Base-by-base conservation (phyloP, 2,113 vertebrate species). In the Heterochromis multidens region DNA sequence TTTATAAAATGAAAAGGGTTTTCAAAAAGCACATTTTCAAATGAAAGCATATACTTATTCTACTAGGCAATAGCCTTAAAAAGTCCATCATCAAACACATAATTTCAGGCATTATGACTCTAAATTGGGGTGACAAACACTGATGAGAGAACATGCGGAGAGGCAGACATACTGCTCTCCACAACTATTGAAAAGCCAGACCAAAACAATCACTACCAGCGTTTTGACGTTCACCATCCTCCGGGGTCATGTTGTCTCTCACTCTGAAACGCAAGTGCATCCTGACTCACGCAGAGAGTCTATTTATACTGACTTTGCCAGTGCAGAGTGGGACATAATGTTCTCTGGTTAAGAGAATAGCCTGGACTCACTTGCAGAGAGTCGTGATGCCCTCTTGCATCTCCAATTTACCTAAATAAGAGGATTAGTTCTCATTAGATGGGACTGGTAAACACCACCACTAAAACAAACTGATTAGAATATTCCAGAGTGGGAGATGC, bases 281-380 rank as follows among this genome's bases (percentile, higher is more conserved):
- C 81, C 91, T 91, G 91, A 92, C 86, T 90, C 91, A 93, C 62
- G 33, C 40, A 10, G 83, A 89, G 80, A 70, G 77, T 59, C 86
- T 80, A 80, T 91, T 91, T 85, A 77, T 90, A 87, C 72, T 59
- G 80, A 31, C 77, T 37, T 81, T 37, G 25, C 31, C 21, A n/a
- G 5, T n/a, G 67, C 29, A 7, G 65, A 87, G 80, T 33, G 61
- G 85, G 46, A 88, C 90, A 84, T 70, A 37, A 88, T 89, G 87
- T 93, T 84, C 88, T 84, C 63, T 91, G 79, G 62, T 85, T 74
- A 65, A 56, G 60, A 61, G 74, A n/a, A 86, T 63, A 82, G 74
- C 77, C 54, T 17, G 63, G 54, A 65, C 80, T 40, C 1, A 65
- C n/a, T 87, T 60, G 65, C 77, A 56, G 58, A 84, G 60, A 87